A percentile compares a stretch with the other conserved stretches of the same genome.
Evolutionary conservation across 64 coral and sea anemone genomes (phyloP).

Genomic region (Montipora cactus): DNA sequence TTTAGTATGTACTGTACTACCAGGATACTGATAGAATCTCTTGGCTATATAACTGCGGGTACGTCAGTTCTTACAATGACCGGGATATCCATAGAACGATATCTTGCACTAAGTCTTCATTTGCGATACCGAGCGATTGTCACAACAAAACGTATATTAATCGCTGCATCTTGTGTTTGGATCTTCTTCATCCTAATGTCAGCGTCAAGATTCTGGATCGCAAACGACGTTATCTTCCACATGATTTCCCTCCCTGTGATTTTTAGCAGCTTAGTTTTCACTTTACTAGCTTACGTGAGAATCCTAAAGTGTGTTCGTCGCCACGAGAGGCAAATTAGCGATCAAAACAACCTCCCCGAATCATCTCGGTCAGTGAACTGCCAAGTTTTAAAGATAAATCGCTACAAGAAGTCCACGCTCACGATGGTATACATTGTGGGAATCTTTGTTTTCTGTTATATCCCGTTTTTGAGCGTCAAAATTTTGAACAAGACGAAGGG

Average conservation of each 20-base stretch:
- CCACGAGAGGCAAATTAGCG: conserved; percentile 40
- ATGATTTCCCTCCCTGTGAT: conserved; percentile 6
- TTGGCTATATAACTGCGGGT: conserved; percentile 33
- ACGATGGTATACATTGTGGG: conserved; percentile 74
- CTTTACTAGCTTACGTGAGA: conserved; percentile 34
- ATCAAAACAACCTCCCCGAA: neutral
- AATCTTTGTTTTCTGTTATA: conserved; percentile 59
- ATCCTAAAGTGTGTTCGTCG: conserved; percentile 49
- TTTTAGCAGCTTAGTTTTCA: conserved; percentile 16
- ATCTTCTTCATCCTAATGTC: neutral
- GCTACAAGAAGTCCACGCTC: conserved; percentile 68
- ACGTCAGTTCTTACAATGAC: conserved; percentile 22
- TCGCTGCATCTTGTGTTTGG: conserved; percentile 5
- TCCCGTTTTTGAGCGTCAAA: conserved; percentile 61
- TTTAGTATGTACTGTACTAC: conserved; percentile 56
- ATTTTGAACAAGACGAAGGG: conserved; percentile 23
- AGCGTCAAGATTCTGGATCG: conserved; percentile 36
- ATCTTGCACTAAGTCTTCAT: conserved; percentile 55
- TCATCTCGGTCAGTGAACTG: neutral
- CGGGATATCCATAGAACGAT: conserved; percentile 44
- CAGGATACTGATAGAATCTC: conserved; percentile 8
- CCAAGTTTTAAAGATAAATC: neutral
- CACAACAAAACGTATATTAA: conserved; percentile 27
- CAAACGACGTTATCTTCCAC: conserved; percentile 2
- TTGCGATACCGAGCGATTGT: conserved; percentile 41